phyloP scores from a whole-genome alignment of 2,888 invertebrate genomes.

The Eupelmus urozonus region DNA sequence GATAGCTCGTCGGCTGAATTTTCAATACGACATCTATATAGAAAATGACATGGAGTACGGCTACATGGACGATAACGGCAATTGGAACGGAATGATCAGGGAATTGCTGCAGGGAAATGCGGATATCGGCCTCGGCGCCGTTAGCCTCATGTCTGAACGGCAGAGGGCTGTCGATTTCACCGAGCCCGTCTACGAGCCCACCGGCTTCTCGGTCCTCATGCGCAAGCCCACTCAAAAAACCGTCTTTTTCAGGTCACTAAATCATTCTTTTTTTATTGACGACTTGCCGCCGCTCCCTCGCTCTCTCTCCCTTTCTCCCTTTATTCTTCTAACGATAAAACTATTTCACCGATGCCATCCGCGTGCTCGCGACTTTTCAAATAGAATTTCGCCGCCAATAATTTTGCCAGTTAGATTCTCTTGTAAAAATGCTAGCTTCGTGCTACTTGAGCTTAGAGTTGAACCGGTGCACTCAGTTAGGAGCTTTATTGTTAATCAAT shows the following conservation, averaged over 20 bases:
- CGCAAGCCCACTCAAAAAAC: slow-evolving; percentile 91
- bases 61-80: slow-evolving; percentile 89
- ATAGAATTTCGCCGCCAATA: too few species aligned
- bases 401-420: too few species aligned
- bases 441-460: too few species aligned
- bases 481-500: too few species aligned
- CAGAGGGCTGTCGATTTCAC: slow-evolving; percentile 97
- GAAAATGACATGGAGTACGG: slow-evolving; percentile 91
- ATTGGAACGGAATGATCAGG: slow-evolving; percentile 89
- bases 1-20: slow-evolving; percentile 88
- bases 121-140: slow-evolving; percentile 93
- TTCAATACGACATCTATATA: slow-evolving; percentile 90
- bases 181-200: slow-evolving; percentile 96
- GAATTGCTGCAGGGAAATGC: slow-evolving; percentile 89
- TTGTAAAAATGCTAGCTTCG: too few species aligned
- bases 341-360: background rate
- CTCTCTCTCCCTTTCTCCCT: background rate
- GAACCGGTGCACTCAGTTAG: too few species aligned
- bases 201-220: slow-evolving; percentile 96
- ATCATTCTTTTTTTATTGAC: background rate
- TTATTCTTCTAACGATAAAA: background rate
- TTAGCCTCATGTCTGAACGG: slow-evolving; percentile 96
- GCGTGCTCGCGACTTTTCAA: too few species aligned
- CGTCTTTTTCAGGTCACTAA: slow-evolving; percentile 82
- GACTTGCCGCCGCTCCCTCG: background rate